A percentile compares a stretch with the other conserved stretches of the same genome.
Conservation (phyloP, 2,113 vertebrate species). For the Rana temporaria region DNA sequence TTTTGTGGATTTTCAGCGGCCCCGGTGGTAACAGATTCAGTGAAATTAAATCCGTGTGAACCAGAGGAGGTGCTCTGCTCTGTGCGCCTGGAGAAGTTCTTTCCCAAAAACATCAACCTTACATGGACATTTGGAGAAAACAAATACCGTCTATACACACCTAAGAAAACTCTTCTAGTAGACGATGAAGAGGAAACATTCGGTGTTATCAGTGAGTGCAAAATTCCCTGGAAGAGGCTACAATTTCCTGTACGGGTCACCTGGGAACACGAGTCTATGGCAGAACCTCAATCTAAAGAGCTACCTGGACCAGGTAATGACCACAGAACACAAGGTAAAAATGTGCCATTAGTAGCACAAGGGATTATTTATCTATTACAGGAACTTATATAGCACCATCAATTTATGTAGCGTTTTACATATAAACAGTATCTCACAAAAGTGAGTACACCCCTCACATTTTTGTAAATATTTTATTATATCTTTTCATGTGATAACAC, state of each 20-base stretch:
- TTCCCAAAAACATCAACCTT: background rate
- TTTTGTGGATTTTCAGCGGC: too few species aligned
- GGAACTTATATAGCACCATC: too few species aligned
- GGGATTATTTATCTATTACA: too few species aligned
- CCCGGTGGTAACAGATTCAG: background rate
- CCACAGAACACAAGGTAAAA: too few species aligned
- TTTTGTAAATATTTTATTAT: too few species aligned
- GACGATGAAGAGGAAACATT: background rate
- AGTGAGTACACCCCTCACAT: too few species aligned
- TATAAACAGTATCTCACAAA: too few species aligned
- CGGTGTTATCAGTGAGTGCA: background rate
- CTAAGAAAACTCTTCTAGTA: background rate
- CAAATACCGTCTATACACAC: background rate
- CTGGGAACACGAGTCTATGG: slow-evolving; percentile 1
- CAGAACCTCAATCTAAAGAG: background rate
- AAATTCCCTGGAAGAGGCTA: background rate
- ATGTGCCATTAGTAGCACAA: too few species aligned
- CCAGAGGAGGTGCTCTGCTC: background rate
- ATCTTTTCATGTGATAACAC: too few species aligned
- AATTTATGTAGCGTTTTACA: too few species aligned
- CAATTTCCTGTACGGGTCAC: background rate
- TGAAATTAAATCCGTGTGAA: background rate
- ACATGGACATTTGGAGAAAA: background rate
- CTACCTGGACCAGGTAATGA: too few species aligned
- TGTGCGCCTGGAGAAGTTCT: background rate